These are phyloP conservation scores for Formicarius rufipectus DNA, from an alignment of 2,113 vertebrate genomes.

Conservation along the genomic window DNA sequence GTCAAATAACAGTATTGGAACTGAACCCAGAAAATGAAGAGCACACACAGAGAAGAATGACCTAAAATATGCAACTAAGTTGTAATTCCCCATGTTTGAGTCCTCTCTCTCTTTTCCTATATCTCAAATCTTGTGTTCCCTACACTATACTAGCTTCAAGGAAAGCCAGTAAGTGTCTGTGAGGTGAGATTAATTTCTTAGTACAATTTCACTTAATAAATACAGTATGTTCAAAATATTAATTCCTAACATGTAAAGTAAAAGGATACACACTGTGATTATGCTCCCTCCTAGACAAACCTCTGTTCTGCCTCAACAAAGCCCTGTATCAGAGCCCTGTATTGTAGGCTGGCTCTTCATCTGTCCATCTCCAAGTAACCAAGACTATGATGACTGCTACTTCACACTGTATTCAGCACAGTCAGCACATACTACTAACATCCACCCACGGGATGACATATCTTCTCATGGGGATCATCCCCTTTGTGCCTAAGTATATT, in stretches of 20 bases:
- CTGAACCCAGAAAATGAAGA: not conserved
- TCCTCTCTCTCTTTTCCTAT: not conserved
- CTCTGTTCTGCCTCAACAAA: not conserved
- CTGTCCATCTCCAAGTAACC: not conserved
- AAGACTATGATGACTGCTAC: not conserved
- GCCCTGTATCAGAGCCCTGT: not conserved
- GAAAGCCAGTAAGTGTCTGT: not conserved
- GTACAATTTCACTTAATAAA: not conserved
- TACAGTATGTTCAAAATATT: not conserved
- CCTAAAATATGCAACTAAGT: not conserved
- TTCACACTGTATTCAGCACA: accelerated
- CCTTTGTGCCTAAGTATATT: not conserved
- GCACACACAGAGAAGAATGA: not conserved
- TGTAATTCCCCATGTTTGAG: not conserved
- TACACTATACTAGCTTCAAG: not conserved
- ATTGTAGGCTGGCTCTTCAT: not conserved
- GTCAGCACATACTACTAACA: not conserved
- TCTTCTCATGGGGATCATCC: not conserved
- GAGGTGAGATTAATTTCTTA: not conserved
- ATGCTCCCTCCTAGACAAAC: not conserved
- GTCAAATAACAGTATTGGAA: not conserved
- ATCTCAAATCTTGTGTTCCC: not conserved
- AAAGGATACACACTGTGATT: not conserved
- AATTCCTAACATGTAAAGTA: not conserved
- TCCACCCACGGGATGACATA: not conserved